Evolutionary conservation across 2,888 invertebrate genomes (phyloP).

Genomic region (Polylopha cassiicola): DNA sequence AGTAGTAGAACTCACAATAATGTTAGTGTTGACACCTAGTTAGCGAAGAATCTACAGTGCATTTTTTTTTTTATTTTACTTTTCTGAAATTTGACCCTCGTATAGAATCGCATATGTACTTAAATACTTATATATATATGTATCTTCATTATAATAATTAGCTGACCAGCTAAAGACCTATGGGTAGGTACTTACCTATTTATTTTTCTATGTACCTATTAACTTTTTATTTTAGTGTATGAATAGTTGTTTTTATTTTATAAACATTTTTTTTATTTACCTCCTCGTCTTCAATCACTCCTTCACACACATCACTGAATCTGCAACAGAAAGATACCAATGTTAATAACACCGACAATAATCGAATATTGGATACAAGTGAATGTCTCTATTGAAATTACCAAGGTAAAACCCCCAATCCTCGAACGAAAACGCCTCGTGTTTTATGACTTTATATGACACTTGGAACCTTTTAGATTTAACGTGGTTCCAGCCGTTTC

Average conservation of each 20-base stretch:
- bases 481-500: not conserved
- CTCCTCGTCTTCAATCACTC: constrained; percentile 7
- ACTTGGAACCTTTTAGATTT: constrained; percentile 7
- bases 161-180: too few species aligned
- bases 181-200: too few species aligned
- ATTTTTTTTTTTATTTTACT: too few species aligned
- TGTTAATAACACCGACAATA: constrained; percentile 2
- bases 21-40: too few species aligned
- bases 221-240: too few species aligned
- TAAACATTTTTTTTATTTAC: constrained; percentile 1
- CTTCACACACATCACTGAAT: constrained; percentile 7
- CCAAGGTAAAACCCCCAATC: constrained; percentile 7
- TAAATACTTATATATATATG: too few species aligned
- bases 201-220: too few species aligned
- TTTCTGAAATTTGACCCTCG: too few species aligned
- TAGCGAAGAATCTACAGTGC: too few species aligned
- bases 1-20: too few species aligned
- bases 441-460: not conserved
- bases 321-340: constrained; percentile 11
- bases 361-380: constrained; percentile 1
- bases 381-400: constrained; percentile 15
- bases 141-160: too few species aligned
- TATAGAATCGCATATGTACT: too few species aligned
- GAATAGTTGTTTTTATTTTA: not conserved
- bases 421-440: not conserved